Base-by-base conservation (phyloP, 2,888 invertebrate genomes). In the Thecophora atra region DNA sequence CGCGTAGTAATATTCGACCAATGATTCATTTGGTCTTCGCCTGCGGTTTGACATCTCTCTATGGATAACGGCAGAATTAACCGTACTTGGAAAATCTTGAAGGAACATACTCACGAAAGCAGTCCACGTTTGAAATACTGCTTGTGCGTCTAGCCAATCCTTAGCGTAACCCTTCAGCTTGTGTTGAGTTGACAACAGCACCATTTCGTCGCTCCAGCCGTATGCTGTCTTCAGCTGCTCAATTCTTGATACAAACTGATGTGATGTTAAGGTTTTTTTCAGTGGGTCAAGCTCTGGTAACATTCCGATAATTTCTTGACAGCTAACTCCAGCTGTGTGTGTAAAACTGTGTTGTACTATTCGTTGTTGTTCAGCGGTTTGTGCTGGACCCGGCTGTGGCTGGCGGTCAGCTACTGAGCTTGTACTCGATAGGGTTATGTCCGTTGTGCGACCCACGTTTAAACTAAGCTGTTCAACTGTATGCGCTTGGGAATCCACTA, bases 251-350 rank as follows among this genome's bases (percentile, higher is more conserved):
- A 56, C 44, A 67, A 67, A 67, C n/a, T 67, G 67, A 30, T 37
- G 37, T n/a, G 67, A 54, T 5, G 67, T 67, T 5, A 67, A 21
- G 2, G 26, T 56, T 56, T 54, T n/a, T 19, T 67, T 67, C 11
- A 67, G 42, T 37, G 67, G 56, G 5, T 67, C 67, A 30, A 67
- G 56, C 17, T 67, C 56, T 11, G 67, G 67, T 19, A 56, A 19
- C 1, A 56, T 37, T 37, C 67, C 54, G n/a, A 21, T 4, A 4
- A 54, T 54, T 54, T 54, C 54, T 4, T 54, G 54, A 54, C 4
- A 21, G 54, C 19, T 54, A 19, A 54, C 19, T 54, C 19, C 54
- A 54, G 54, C 21, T 6, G 4, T 21, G 11, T n/a, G 54, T 54
- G 54, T n/a, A 19, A 3, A 54, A 54, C 4, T n/a, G 19, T 21